These are phyloP conservation scores for Papilio machaon DNA, from an alignment of 1,140 invertebrate genomes.

Conservation along the genomic window DNA sequence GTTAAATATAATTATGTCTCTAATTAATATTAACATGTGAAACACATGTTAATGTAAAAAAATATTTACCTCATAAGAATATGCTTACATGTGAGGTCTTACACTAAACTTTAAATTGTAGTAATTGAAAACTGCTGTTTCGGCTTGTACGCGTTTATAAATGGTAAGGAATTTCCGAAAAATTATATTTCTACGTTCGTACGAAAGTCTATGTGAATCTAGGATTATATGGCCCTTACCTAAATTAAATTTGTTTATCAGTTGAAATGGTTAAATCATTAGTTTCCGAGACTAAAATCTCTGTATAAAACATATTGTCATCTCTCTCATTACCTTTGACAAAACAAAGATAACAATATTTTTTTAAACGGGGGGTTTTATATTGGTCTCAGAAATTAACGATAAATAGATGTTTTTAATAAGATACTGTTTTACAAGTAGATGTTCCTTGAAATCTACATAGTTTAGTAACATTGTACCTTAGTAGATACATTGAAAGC, in stretches of 20 bases:
- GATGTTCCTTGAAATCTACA: slow-evolving; percentile 34
- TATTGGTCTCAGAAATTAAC: no score
- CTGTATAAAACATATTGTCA: no score
- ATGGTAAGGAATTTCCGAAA: slow-evolving; percentile 35
- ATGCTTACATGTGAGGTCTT: slow-evolving; percentile 53
- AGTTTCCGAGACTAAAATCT: no score
- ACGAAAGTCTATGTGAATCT: slow-evolving; percentile 31
- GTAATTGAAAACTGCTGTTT: slow-evolving; percentile 41
- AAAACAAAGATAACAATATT: no score
- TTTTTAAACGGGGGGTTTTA: no score
- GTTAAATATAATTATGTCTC: slow-evolving; percentile 43
- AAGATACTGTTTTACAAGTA: slow-evolving; percentile 24
- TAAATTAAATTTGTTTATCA: slow-evolving; percentile 25
- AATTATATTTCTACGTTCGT: slow-evolving; percentile 44
- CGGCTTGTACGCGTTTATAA: slow-evolving; percentile 59
- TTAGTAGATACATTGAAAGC: slow-evolving; percentile 50
- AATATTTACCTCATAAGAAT: slow-evolving; percentile 47
- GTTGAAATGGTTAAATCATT: background rate
- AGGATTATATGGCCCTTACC: slow-evolving; percentile 16
- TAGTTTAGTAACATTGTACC: slow-evolving; percentile 36
- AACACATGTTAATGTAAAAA: slow-evolving; percentile 29
- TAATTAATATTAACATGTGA: slow-evolving; percentile 38
- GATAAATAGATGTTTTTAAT: background rate
- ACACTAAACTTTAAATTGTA: slow-evolving; percentile 45
- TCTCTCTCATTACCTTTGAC: no score